Base-by-base conservation (phyloP, 2,113 vertebrate species). In the Sceloporus tristichus region DNA sequence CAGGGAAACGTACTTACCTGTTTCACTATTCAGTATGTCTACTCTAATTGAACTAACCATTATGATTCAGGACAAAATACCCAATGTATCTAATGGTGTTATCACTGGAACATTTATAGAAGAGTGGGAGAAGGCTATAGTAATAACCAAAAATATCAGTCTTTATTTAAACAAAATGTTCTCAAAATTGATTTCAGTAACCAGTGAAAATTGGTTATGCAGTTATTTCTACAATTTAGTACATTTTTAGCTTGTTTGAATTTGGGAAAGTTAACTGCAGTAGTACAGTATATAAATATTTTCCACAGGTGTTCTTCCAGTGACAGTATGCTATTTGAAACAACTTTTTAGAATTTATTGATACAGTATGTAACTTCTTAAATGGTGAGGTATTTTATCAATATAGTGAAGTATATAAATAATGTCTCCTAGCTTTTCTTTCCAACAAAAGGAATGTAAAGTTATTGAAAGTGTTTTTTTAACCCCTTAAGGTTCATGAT, bases 341-440 rank as follows among this genome's bases (percentile, higher is more conserved):
- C 21, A 81, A 85, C 79, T 86, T 93, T 94, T 92, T 93, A 95
- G 79, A 92, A 87, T 92, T 94, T 93, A 83, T 90, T 88, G 84
- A 89, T 88, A n/a, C n/a, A n/a, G n/a, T n/a, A 66, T 78, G 83
- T 34, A 91, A 71, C 81, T 88, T 94, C 95, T 94, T 87, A 92
- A 75, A 91, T 78, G 85, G 7, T 86, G 27, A n/a, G 53, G 6
- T 90, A 90, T 92, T 95, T 94, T 94, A 78, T 92, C 80, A 92
- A 53, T 88, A 84, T 18, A 74, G 65, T 65, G 80, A 82, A 68
- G 79, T 71, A 1, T 54, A 7, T 59, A 34, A 40, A 48, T n/a
- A 34, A 78, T 21, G 25, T 79, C 59, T 75, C 21, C 40, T 5
- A 76, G 87, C 83, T 40, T 79, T 85, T 48, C 11, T 53, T 82